These are phyloP conservation scores for Drosophila watanabei DNA, from an alignment of 1,140 invertebrate genomes.

Conservation along the genomic window DNA sequence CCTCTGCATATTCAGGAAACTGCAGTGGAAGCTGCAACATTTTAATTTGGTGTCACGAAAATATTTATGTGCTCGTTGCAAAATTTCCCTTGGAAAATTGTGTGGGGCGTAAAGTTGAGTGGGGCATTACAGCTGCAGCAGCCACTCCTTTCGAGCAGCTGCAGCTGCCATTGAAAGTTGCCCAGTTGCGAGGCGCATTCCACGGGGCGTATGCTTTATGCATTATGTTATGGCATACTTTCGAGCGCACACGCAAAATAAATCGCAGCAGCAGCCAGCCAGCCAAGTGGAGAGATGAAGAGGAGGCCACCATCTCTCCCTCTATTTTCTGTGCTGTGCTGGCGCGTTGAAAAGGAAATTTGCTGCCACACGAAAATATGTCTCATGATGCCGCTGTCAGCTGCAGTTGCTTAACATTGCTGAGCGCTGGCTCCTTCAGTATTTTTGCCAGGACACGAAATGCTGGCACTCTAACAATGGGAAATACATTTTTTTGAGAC, in stretches of 20 bases:
- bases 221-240: slow-evolving; percentile 78
- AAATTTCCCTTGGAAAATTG: slow-evolving; percentile 24
- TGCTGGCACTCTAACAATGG: slow-evolving; percentile 35
- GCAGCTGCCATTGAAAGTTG: slow-evolving; percentile 43
- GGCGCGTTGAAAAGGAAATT: slow-evolving; percentile 34
- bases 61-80: slow-evolving; percentile 45
- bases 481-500: slow-evolving; percentile 10
- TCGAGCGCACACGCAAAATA: slow-evolving; percentile 69
- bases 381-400: slow-evolving; percentile 44
- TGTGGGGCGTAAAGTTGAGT: slow-evolving; percentile 30
- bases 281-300: slow-evolving; percentile 1
- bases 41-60: slow-evolving; percentile 48
- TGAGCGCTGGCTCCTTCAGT: slow-evolving; percentile 23
- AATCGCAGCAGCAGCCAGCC: slow-evolving; percentile 34
- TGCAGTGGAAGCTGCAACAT: slow-evolving; percentile 25
- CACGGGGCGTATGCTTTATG: slow-evolving; percentile 76
- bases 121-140: slow-evolving; percentile 1
- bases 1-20: slow-evolving; percentile 1
- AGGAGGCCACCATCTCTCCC: neutral
- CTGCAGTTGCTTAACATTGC: slow-evolving; percentile 36
- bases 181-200: slow-evolving; percentile 11
- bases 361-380: slow-evolving; percentile 38
- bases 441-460: slow-evolving; percentile 30
- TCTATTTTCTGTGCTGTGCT: slow-evolving; percentile 13
- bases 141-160: slow-evolving; percentile 8